Base-by-base conservation (phyloP, 1,140 invertebrate genomes). In the Heliconius hewitsoni region DNA sequence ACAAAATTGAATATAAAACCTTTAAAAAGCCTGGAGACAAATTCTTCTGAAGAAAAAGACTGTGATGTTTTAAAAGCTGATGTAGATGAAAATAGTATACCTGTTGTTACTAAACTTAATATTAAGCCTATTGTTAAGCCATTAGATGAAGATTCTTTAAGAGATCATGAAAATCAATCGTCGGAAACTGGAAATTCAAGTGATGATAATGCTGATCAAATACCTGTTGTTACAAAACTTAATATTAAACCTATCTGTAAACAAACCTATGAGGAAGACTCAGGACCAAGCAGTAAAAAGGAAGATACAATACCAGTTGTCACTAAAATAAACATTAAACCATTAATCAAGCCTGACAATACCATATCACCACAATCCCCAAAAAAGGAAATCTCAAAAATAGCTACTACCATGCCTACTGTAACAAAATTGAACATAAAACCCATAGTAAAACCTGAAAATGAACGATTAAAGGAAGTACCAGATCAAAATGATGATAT, bases 371-470 rank as follows among this genome's bases (percentile, higher is more conserved):
- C 77, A 37, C 30, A 34, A 42, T 81, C 80, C 39, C 80, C 80
- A 13, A 81, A 81, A 73, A 81, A 81, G 37, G 80, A 81, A 77
- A 73, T 73, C 39, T 78, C 66, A 78, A 81, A 76, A 78, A 34
- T 70, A 66, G 66, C 46, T 55, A 76, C 85, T 66, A 93, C 92
- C 84, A 91, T 93, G 73, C 92, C 91, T 83, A 85, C 90, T 71
- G 89, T 95, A 72, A 92, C 94, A 84, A 95, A 94, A 86, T 84
- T 94, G 78, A 95, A 93, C 86, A 95, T 95, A 52, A 94, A 94
- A 85, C 94, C 94, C 70, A 87, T 94, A 86, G 82, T 93, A 71
- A 94, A 93, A 86, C 94, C 92, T 82, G 92, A 94, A 73, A 87
- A 83, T 84, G 85, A 81, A 78, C 87, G 91, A 85, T 79, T 82